Percentiles rank a stretch among this genome's conserved stretches.
Evolutionary conservation across 2,888 invertebrate genomes (phyloP).

Genomic region (Dorcus parallelipipedus): DNA sequence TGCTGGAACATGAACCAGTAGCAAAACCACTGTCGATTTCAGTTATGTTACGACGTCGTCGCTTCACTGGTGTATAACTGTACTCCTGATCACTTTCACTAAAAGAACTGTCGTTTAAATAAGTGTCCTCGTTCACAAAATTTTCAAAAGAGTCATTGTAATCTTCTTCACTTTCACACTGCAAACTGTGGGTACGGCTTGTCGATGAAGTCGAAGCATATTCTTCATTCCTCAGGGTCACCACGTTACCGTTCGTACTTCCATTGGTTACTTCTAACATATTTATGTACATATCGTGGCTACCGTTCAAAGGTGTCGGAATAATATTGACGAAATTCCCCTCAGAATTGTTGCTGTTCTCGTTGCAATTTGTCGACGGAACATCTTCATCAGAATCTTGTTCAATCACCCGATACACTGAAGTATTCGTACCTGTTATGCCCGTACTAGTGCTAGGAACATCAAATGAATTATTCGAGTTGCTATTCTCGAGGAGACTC

Average conservation of each 20-base stretch:
- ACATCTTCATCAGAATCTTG: constrained; percentile 62
- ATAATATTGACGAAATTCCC: constrained; percentile 56
- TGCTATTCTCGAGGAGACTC: constrained; percentile 31
- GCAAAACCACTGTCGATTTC: constrained; percentile 45
- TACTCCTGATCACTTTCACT: constrained; percentile 41
- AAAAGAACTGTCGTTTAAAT: constrained; percentile 21
- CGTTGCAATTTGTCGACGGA: constrained; percentile 26
- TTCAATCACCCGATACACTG: constrained; percentile 50
- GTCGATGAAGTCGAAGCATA: constrained; percentile 27
- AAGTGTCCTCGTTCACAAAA: constrained; percentile 19
- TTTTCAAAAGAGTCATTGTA: constrained; percentile 15
- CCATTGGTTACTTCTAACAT: constrained; percentile 42
- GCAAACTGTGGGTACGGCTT: constrained; percentile 8
- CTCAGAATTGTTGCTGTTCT: constrained; percentile 28
- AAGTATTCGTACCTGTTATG: constrained; percentile 38
- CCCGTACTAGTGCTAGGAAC: constrained; percentile 68
- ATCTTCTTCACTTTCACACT: constrained; percentile 10
- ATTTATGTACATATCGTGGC: constrained; percentile 47
- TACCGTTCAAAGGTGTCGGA: constrained; percentile 60
- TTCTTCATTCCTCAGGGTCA: constrained; percentile 46
- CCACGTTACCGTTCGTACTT: constrained; percentile 53
- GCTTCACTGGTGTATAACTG: constrained; percentile 42
- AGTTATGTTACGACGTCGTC: constrained; percentile 33
- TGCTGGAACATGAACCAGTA: constrained; percentile 39
- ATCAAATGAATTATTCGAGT: constrained; percentile 52